Base-by-base conservation (phyloP, 2,888 invertebrate species). In the Zele albiditarsus region DNA sequence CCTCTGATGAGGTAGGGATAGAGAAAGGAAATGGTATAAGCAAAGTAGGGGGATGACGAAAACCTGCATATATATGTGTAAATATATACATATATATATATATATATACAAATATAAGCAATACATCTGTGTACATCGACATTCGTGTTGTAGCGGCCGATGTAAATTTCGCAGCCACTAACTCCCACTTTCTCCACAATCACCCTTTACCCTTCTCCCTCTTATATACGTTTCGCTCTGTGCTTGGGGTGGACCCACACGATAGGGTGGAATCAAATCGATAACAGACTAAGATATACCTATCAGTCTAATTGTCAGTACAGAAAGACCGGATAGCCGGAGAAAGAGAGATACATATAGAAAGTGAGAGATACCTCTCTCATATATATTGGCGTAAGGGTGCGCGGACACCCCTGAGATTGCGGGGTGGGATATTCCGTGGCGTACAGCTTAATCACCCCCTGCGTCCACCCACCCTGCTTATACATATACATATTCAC, bases 361-460 rank as follows among this genome's bases (percentile, higher is more conserved):
- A 31, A 33, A 65, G 67, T 46, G 46, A 23, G 23, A 23, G 53
- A 20, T 20, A 5, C 53, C 53, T 53, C 53, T 20, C n/a, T 5
- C 20, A 28, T n/a, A 23, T 69, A 33, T 46, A 75, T 73, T 49
- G 23, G 66, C 38, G 12, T 84, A 85, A 85, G 84, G 86, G 83
- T 76, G 83, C 73, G 73, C 83, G 83, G 82, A 80, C 79, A 80
- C 78, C 76, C 76, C 66, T 75, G 79, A 76, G 79, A 81, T 78
- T 82, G 81, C 85, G 85, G 89, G 89, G 90, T 89, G 90, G 90
- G 90, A 90, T 91, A 90, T 90, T 87, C 90, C 89, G 89, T 77
- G 90, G 90, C 91, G 91, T 90, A 91, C 90, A 91, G 91, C 91
- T 91, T 91, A 91, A 91, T 91, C 91, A 91, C 90, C 89, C 87